A percentile compares a stretch with the other conserved stretches of the same genome.
Evolutionary conservation across 2,797 vertebrate species (phyloP).

Genomic region (Peromyscus melanophrys): DNA sequence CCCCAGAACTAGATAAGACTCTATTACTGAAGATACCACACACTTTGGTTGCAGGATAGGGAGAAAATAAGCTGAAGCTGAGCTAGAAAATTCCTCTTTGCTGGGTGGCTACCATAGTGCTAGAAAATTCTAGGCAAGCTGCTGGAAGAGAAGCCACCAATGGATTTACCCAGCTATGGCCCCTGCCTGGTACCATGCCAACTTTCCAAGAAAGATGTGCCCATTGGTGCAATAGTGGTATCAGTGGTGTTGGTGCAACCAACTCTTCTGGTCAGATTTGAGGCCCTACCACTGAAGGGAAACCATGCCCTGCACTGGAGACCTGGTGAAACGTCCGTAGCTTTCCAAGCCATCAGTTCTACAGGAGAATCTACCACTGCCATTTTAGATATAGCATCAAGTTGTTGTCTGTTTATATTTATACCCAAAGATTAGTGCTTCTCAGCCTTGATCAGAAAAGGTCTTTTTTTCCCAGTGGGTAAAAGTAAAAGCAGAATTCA

Average conservation of each 20-base stretch:
- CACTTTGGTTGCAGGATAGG: background rate
- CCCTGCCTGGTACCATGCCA: background rate
- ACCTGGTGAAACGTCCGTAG: background rate
- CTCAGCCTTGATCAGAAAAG: background rate
- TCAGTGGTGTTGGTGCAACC: no score
- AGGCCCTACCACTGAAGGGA: background rate
- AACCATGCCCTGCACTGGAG: background rate
- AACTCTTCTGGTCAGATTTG: background rate
- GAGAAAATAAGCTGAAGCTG: background rate
- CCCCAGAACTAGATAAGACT: background rate
- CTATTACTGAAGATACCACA: background rate
- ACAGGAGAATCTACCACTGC: background rate
- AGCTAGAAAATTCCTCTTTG: background rate
- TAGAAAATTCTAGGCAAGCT: background rate
- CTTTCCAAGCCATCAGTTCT: background rate
- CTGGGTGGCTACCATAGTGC: background rate
- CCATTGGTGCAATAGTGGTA: background rate
- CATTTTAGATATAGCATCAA: background rate
- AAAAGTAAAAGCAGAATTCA: background rate
- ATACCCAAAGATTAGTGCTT: background rate
- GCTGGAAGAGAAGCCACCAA: background rate
- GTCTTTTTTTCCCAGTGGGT: background rate
- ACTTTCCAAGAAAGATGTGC: background rate
- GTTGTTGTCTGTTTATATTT: background rate
- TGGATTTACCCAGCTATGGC: no score